Evolutionary conservation across 2,113 vertebrate genomes (phyloP), one percentile per base, ranked within the genome.

Genomic region (Sphaerodactylus townsendi): DNA sequence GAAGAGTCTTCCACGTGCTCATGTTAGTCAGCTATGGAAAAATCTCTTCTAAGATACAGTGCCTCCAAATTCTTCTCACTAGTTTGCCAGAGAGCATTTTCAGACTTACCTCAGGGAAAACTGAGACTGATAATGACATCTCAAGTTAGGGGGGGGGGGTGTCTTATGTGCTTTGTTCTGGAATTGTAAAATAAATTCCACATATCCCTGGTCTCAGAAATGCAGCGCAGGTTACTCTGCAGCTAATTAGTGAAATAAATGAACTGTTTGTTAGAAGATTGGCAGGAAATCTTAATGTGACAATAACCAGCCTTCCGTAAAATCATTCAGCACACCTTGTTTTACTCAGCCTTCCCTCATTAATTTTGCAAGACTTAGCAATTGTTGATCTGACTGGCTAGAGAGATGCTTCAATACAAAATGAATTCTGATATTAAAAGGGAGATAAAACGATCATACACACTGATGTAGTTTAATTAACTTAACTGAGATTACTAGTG

Each of bases 331-430:
- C 64, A 23, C 41, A 90, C 81, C 83, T 84, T 89, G 71, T 87
- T 91, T 92, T 86, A 86, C 50, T 82, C 77, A 74, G 87, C 83
- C 59, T 78, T 9, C 84, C 87, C 73, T 87, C 50, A 82, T 92
- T 86, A 78, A 75, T 89, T 91, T 66, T n/a, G 0, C 70, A 65
- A 86, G 77, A 81, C 80, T 92, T 76, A 77, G 72, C 86, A 81
- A 86, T 64, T 2, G 65, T 82, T 41, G 11, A 73, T 1, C 74
- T 83, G 73, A 69, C 83, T 39, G 28, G 3, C 28, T 17, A 1
- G 23, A 7, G 33, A 79, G 65, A 89, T 64, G 30, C 46, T 85
- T 85, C 69, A 84, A 86, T 85, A 71, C 69, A 83, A 87, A 87
- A 79, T 35, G 76, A 91, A 92, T 74, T 39, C 81, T 92, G 91